Evolutionary conservation across 2,797 vertebrate species (phyloP), one percentile per base, ranked within the genome.

Genomic region (Liasis olivaceus): DNA sequence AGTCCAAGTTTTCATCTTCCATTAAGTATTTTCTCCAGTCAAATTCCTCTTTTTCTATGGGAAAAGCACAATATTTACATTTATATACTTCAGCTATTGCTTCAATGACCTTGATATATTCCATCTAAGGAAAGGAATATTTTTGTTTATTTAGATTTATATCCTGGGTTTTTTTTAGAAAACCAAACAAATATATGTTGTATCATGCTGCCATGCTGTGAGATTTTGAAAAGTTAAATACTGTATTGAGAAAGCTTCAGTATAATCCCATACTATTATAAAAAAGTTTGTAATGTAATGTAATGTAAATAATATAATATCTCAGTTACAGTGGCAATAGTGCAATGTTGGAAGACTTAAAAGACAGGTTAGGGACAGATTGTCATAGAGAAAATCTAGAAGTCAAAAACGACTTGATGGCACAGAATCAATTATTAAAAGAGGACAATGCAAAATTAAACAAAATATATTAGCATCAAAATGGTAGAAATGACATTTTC

Each of bases 11-110:
- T 98, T 99, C 99, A 91, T 98, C 99, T 97, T 99, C 99, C 98
- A 98, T 98, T 94, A 99, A 96, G 96, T 99, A 99, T 95, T 98
- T 98, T 36, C 97, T 98, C 99, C 99, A 99, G 91, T 99, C 98
- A 98, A 99, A 99, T 94, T 96, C 96, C 96, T 99, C 98, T 94
- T 98, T 98, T 94, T 98, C 98, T 96, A 98, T 99, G 99, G 97
- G 87, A 93, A 36, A 94, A 86, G 31, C 22, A 3, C 0, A 90
- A 20, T 90, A 84, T 0, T 87, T 5, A 93, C 4, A 51, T 87
- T 54, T 24, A 64, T 2, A 2, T 28, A 86, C 77, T 90, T 20
- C 60, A 62, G 87, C 47, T 63, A 93, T 84, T 4, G 92, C 26
- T 93, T 91, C 90, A 94, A 81, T 36, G 0, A 91, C 7, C 92